Conservation (phyloP, 2,888 invertebrate species). For the Cephonodes hylas region DNA sequence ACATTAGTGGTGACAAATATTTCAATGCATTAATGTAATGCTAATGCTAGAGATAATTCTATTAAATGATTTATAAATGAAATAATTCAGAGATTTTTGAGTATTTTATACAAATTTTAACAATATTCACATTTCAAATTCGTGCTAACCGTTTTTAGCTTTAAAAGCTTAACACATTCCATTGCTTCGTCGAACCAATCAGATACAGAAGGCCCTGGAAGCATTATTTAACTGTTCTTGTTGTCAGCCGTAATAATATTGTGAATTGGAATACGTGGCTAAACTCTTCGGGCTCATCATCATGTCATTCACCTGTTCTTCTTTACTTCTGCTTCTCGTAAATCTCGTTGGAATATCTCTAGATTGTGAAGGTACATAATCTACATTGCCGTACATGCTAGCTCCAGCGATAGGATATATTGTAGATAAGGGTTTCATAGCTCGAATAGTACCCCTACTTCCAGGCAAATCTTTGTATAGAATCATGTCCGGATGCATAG, state of each 20-base stretch:
- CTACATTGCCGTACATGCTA: constrained; percentile 71
- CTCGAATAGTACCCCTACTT: constrained; percentile 60
- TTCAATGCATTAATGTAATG: background rate
- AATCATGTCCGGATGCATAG: constrained; percentile 74
- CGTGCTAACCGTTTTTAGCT: background rate
- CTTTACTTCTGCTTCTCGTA: constrained; percentile 52
- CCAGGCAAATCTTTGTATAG: constrained; percentile 66
- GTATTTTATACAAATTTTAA: background rate
- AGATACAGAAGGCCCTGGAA: constrained; percentile 61
- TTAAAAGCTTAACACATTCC: background rate
- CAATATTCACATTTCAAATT: background rate
- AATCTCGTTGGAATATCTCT: constrained; percentile 50
- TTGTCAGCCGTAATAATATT: constrained; percentile 71
- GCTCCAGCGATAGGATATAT: constrained; percentile 67
- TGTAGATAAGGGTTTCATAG: constrained; percentile 72
- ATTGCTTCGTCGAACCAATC: constrained; percentile 20
- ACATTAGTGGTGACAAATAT: constrained; percentile 1
- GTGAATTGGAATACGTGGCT: constrained; percentile 61
- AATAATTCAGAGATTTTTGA: background rate
- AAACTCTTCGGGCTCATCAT: constrained; percentile 71
- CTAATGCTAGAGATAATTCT: background rate
- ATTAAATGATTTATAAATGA: background rate
- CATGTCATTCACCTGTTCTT: constrained; percentile 47
- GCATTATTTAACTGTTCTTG: constrained; percentile 33
- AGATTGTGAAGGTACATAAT: constrained; percentile 56